phyloP scores from a whole-genome alignment of 2,797 vertebrate genomes.

The Vireo griseus region DNA sequence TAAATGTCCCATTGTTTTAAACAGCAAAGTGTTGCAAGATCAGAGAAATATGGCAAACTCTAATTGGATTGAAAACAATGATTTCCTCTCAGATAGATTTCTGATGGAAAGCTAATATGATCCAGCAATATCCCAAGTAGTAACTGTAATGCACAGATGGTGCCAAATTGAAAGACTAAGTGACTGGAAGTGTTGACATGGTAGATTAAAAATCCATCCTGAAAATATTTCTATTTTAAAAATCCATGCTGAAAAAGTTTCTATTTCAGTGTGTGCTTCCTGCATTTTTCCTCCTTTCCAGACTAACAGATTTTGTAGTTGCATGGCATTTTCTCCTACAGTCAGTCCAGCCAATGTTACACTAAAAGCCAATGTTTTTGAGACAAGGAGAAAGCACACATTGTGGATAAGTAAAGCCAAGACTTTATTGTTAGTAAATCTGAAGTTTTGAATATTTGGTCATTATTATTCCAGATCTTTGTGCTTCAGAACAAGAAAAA shows the following conservation, averaged over 20 bases:
- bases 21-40: slow-evolving; percentile 29
- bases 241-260: neutral
- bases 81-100: slow-evolving; percentile 5
- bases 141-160: slow-evolving; percentile 14
- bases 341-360: neutral
- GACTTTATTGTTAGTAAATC: neutral
- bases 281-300: neutral
- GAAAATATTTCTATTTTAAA: slow-evolving; percentile 22
- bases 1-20: slow-evolving; percentile 48
- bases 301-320: neutral
- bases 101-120: slow-evolving; percentile 29
- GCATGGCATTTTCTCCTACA: neutral
- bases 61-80: slow-evolving; percentile 26
- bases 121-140: neutral
- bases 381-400: neutral
- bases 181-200: neutral
- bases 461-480: neutral
- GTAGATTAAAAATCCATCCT: slow-evolving; percentile 35
- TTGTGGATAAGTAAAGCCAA: neutral
- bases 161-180: slow-evolving; percentile 48
- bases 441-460: neutral
- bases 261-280: neutral
- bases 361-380: neutral
- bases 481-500: neutral
- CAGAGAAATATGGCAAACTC: neutral